Evolutionary conservation across 2,113 vertebrate species (phyloP), one percentile per base, ranked within the genome.

Genomic region (Macroglossus sobrinus): DNA sequence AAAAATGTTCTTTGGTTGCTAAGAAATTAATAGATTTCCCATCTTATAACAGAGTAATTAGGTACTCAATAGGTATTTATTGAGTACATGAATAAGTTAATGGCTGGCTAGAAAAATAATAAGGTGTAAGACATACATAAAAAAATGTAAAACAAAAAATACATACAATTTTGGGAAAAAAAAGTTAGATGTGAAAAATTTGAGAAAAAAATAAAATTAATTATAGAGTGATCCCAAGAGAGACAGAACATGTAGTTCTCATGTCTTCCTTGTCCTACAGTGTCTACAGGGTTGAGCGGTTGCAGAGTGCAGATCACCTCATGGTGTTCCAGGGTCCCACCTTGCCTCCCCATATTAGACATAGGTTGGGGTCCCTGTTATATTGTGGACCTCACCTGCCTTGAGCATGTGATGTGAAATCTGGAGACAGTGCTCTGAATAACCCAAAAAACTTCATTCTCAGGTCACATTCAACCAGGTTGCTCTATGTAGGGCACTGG

Each of bases 111-210:
- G 59, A 75, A 88, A 95, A 57, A 81, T n/a, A 57, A 74, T 69
- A 71, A 71, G 81, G 68, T 30, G 35, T 63, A 89, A 50, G 21
- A 45, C 19, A 47, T 19, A 84, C 72, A 38, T 38, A 30, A 16
- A 28, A 66, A 50, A 50, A 50, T 50, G 50, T 50, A 50, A 50
- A 66, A 89, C 47, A 55, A 80, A 78, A 80, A 76, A 57, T 38
- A 38, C 84, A 75, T 55, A 81, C 26, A 80, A 71, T 95, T 87
- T 92, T 64, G 78, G 63, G 47, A 55, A 66, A 89, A 74, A 16
- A 72, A 38, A 53, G n/a, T 66, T 79, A 69, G 9, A 45, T 33
- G 2, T 82, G 45, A 78, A 85, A 89, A 55, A 40, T 64, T 3
- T 80, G 24, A 21, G 50, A 12, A 68, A 28, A 28, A 93, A 19